Evolutionary conservation across 2,797 vertebrate genomes (phyloP).

Genomic region (Myotis vivesi): DNA sequence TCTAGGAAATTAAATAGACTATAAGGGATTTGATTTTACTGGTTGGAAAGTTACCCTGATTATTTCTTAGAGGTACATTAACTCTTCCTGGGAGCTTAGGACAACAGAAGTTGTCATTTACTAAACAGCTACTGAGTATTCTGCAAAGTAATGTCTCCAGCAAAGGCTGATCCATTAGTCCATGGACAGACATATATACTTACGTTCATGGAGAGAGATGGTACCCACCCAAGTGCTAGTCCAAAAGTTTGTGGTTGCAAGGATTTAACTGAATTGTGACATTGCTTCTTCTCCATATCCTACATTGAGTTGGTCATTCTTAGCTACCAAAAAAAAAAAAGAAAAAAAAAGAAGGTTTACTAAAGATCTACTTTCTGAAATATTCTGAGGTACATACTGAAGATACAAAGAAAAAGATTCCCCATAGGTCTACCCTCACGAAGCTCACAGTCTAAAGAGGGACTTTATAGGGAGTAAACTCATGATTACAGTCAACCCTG

Average conservation of each 20-base stretch:
- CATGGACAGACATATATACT: background rate
- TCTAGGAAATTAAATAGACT: constrained; percentile 70
- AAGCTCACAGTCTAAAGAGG: background rate
- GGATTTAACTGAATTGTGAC: background rate
- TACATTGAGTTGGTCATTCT: background rate
- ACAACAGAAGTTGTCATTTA: constrained; percentile 45
- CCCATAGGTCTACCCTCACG: background rate
- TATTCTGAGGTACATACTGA: background rate
- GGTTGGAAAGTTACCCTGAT: constrained; percentile 64
- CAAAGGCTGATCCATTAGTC: background rate
- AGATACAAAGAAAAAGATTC: background rate
- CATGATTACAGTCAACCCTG: background rate
- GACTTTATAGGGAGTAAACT: background rate
- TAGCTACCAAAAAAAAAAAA: background rate
- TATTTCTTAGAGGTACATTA: constrained; percentile 63
- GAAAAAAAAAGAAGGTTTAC: background rate
- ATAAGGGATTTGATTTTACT: constrained; percentile 65
- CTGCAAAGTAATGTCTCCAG: background rate
- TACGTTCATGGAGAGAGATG: background rate
- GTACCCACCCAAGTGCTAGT: background rate
- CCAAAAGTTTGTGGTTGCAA: constrained; percentile 8
- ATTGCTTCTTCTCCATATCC: background rate
- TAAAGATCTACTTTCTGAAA: background rate
- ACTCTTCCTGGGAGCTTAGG: constrained; percentile 58
- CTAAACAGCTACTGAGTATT: background rate